Conservation (phyloP, 2,797 vertebrate species). For the Labroides dimidiatus region DNA sequence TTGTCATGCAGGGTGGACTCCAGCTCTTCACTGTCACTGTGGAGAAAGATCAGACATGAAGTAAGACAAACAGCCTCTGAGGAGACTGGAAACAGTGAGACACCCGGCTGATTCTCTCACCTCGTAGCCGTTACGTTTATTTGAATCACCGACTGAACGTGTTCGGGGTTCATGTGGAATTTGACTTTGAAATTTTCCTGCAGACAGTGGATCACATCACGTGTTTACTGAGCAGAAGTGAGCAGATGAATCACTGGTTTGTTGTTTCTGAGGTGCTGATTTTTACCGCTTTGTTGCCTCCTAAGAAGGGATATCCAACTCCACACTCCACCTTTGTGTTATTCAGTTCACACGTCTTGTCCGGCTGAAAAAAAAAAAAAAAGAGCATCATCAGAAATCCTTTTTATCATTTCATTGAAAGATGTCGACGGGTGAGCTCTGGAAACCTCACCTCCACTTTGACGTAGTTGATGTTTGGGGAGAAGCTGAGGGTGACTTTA, state of each 20-base stretch:
- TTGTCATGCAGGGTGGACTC: constrained; percentile 86
- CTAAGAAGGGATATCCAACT: constrained; percentile 95
- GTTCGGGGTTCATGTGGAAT: constrained; percentile 89
- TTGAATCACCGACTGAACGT: constrained; percentile 85
- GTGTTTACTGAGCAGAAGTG: neutral
- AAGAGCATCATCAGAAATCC: neutral
- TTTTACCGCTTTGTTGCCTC: constrained; percentile 81
- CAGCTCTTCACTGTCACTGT: constrained; percentile 94
- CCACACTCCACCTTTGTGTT: constrained; percentile 88
- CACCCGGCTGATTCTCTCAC: constrained; percentile 74
- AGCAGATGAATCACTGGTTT: neutral
- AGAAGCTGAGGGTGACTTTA: constrained; percentile 88
- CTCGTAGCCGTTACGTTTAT: constrained; percentile 89
- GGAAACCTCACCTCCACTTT: constrained; percentile 90
- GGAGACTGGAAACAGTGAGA: neutral
- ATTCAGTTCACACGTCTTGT: constrained; percentile 87
- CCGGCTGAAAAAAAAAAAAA: constrained; percentile 77
- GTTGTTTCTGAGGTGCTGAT: neutral
- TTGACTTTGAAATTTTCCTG: constrained; percentile 90
- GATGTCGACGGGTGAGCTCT: neutral
- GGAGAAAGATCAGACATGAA: constrained; percentile 24
- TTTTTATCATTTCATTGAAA: accelerated
- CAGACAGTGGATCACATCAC: constrained; percentile 10
- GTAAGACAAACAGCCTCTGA: neutral
- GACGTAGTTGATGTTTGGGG: constrained; percentile 93